Base-by-base conservation (phyloP, 2,797 vertebrate species). In the Pampus argenteus region DNA sequence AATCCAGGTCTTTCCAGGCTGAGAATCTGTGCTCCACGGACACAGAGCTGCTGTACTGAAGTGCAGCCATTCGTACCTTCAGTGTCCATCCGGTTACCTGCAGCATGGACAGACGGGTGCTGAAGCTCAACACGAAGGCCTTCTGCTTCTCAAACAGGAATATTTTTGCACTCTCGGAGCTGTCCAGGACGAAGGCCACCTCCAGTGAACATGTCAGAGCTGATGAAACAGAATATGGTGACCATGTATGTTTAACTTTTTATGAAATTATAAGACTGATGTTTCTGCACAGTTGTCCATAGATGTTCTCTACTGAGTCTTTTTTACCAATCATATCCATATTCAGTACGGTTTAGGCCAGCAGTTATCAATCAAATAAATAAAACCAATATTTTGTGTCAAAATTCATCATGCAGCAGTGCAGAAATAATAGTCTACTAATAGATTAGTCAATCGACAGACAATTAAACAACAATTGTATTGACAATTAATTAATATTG, bases 11-110 rank as follows among this genome's bases (percentile, higher is more conserved):
- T 75, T 76, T 94, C 96, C 96, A 98, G 61, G 86, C 86, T 8
- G 81, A 86, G 84, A 98, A 96, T 1, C 90, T 67, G 44, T 95
- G 93, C 52, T 96, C 93, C 1, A 95, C 80, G 18, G 87, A 92
- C 34, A 97, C 95, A 0, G 93, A 90, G 89, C 95, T 97, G 93
- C 97, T 98, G 91, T 96, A 97, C 79, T 97, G 96, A 34, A 98
- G 93, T 0, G 93, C 88, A 1, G 96, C 96, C 86, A 98, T 77
- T 29, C 86, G 95, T 40, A 95, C 86, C 47, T 73, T 86, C 31
- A 96, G 90, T 9, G 76, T 86, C 86, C 91, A 91, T 65, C 86
- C 91, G 3, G 59, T 61, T 0, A 94, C 81, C 71, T 93, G 93
- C 83, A 95, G 78, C 58, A 89, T 86, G 45, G 94, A 89, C 73